Evolutionary conservation across 2,113 vertebrate species (phyloP).

Genomic region (Phylloscopus whistleri): DNA sequence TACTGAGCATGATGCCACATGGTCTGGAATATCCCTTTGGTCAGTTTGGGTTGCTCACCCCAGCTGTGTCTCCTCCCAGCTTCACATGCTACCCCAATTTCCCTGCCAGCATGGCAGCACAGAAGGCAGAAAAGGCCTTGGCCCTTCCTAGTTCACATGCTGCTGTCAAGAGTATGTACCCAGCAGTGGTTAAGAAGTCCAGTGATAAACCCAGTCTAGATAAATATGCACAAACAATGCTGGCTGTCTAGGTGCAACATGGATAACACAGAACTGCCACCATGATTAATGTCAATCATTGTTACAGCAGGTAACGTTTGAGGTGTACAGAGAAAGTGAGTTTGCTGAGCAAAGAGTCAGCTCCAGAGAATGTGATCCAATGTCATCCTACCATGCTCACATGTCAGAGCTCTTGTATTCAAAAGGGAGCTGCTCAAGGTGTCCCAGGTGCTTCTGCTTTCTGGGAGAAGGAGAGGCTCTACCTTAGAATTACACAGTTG

Average conservation of each 20-base stretch:
- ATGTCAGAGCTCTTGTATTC: background rate
- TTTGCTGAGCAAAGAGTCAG: background rate
- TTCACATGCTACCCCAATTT: background rate
- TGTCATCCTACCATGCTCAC: background rate
- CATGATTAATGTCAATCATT: background rate
- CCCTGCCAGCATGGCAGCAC: fast-evolving
- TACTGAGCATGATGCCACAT: background rate
- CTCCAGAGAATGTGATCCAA: background rate
- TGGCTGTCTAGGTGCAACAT: background rate
- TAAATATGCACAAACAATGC: background rate
- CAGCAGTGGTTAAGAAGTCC: background rate
- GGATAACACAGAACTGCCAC: background rate
- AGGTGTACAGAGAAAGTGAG: background rate
- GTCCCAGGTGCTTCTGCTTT: background rate
- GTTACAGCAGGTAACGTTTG: background rate
- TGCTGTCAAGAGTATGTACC: background rate
- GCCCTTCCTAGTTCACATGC: background rate
- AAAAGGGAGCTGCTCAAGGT: background rate
- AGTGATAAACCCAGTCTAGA: background rate
- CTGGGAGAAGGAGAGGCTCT: background rate
- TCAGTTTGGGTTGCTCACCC: background rate
- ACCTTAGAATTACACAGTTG: background rate
- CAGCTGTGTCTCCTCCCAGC: background rate
- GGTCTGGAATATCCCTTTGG: background rate
- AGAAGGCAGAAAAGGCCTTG: background rate